phyloP scores from a whole-genome alignment of 2,113 vertebrate species.

The Epinephelus fuscoguttatus region DNA sequence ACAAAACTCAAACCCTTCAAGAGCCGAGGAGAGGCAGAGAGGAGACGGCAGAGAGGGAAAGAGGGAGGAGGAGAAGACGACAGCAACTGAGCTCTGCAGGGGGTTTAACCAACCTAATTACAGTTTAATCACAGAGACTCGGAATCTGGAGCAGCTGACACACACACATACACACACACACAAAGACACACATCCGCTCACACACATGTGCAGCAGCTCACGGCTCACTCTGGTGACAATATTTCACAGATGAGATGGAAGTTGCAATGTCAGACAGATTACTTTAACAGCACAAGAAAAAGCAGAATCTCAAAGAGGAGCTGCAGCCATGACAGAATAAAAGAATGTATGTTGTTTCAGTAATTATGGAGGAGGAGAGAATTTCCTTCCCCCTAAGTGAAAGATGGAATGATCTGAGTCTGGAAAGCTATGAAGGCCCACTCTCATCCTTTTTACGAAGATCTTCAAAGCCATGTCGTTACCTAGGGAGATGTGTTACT shows the following conservation, averaged over 20 bases:
- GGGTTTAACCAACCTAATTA: constrained; percentile 85
- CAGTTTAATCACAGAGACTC: constrained; percentile 84
- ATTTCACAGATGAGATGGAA: constrained; percentile 68
- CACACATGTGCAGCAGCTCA: constrained; percentile 46
- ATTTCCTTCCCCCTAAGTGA: constrained; percentile 41
- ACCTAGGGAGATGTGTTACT: constrained; percentile 54
- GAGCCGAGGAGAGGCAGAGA: constrained; percentile 49
- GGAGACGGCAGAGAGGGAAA: constrained; percentile 43
- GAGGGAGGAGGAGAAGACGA: constrained; percentile 63
- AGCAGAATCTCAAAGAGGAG: constrained; percentile 42
- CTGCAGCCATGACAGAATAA: constrained; percentile 56
- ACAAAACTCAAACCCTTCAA: constrained; percentile 47
- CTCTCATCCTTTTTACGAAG: constrained; percentile 49
- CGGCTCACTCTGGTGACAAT: constrained; percentile 58
- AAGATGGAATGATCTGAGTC: constrained; percentile 55
- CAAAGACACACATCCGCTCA: constrained; percentile 38
- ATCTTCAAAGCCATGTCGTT: constrained; percentile 69
- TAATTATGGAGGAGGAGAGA: constrained; percentile 70
- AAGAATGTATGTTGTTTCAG: constrained; percentile 69
- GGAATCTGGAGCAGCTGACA: constrained; percentile 80
- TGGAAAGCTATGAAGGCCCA: constrained; percentile 60
- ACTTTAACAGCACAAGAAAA: constrained; percentile 53
- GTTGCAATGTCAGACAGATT: constrained; percentile 76
- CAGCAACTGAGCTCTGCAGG: constrained; percentile 78
- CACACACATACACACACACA: constrained; percentile 52